Evolutionary conservation across 2,888 invertebrate species (phyloP).

Genomic region (Drosophila neonasuta): DNA sequence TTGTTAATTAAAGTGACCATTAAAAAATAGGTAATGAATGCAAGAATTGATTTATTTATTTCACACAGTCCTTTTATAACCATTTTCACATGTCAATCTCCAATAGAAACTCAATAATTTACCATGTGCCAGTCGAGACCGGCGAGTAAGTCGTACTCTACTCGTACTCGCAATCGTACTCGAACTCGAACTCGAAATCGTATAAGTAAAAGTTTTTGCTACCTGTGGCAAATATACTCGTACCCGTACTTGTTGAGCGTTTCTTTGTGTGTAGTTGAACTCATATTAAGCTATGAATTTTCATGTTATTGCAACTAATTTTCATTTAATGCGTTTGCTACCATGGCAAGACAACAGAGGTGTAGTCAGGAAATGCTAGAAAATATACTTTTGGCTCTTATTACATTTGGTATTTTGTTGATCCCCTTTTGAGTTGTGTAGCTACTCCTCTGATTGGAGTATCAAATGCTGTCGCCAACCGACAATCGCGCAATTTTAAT

Average conservation of each 20-base stretch:
- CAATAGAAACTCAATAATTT: slow-evolving; percentile 55
- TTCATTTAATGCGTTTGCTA: slow-evolving; percentile 59
- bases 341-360: slow-evolving; percentile 22
- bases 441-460: slow-evolving; percentile 13
- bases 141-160: slow-evolving; percentile 26
- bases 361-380: not conserved
- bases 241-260: not conserved
- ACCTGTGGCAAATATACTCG: slow-evolving; percentile 40
- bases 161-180: slow-evolving; percentile 7
- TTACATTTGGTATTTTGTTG: not conserved
- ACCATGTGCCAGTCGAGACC: slow-evolving; percentile 45
- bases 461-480: slow-evolving; percentile 23
- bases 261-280: slow-evolving; percentile 28
- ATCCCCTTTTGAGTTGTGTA: not conserved
- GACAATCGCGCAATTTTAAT: slow-evolving; percentile 65
- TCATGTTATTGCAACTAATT: slow-evolving; percentile 76
- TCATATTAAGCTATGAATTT: slow-evolving; percentile 73
- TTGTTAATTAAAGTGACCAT: slow-evolving; percentile 23
- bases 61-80: slow-evolving; percentile 68
- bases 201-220: slow-evolving; percentile 55
- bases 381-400: not conserved
- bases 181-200: slow-evolving; percentile 16
- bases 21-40: slow-evolving; percentile 30
- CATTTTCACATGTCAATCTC: slow-evolving; percentile 75
- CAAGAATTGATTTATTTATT: slow-evolving; percentile 57